Base-by-base conservation (phyloP, 2,797 vertebrate species). In the Cichlasoma orientale region DNA sequence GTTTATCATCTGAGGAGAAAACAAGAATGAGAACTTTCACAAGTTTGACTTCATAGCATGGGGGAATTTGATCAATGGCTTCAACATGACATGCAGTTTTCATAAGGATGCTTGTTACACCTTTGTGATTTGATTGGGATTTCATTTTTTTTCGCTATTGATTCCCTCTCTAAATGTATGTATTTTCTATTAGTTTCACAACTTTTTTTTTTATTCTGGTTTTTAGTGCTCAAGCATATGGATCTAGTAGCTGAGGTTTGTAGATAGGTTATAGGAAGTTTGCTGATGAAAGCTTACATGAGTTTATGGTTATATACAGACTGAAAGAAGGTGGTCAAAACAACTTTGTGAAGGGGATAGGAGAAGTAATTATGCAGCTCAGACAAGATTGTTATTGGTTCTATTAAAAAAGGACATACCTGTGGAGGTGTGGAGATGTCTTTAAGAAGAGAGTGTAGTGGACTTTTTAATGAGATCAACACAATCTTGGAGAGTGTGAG, bases 1-100 rank as follows among this genome's bases (percentile, higher is more conserved):
- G 84, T 91, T 89, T 72, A 88, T 93, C 86, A 86, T 90, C 80
- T 56, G 41, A 72, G 50, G 69, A 76, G 57, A 86, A 83, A 85
- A 86, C 63, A 74, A 56, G 58, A 80, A 61, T 1, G 36, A 77
- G 86, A 88, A 88, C 66, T 72, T 72, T 56, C 19, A 44, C 55
- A 70, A 77, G 56, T 85, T 86, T 85, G 59, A 83, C 72, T 63
- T 79, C 73, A 63, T 72, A 54, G 53, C 53, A 74, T 78, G 44
- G 19, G 54, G 55, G 74, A 71, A 75, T 72, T 33, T 68, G 85
- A 87, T 84, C 85, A 83, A 81, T 84, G 71, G 18, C 38, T 63
- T 23, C 14, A 54, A 41, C 16, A 21, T 41, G 21, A 29, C 57
- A 25, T 41, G 21, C 13, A 75, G 52, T 72, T 84, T 84, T 70